Evolutionary conservation across 1,140 invertebrate genomes (phyloP).

Genomic region (Drosophila lacteicornis): DNA sequence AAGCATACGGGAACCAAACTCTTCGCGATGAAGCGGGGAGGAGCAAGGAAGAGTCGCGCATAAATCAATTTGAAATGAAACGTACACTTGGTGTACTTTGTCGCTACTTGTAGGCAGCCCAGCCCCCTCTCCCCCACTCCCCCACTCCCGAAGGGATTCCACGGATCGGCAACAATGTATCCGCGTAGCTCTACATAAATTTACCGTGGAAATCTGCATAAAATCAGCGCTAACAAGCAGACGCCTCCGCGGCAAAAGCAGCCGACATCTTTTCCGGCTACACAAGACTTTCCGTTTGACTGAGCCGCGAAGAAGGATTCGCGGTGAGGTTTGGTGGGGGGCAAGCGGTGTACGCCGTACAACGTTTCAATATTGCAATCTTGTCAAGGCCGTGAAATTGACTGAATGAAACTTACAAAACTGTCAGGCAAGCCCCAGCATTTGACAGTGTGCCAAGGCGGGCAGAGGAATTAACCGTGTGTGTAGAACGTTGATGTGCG

Average conservation of each 20-base stretch:
- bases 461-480: slow-evolving; percentile 42
- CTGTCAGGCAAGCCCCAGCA: slow-evolving; percentile 58
- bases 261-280: slow-evolving; percentile 70
- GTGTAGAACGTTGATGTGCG: slow-evolving; percentile 16
- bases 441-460: slow-evolving; percentile 44
- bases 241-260: slow-evolving; percentile 46
- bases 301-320: slow-evolving; percentile 12
- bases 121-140: not conserved
- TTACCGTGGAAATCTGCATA: slow-evolving; percentile 76
- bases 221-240: slow-evolving; percentile 79
- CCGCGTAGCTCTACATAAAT: slow-evolving; percentile 76
- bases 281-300: slow-evolving; percentile 57
- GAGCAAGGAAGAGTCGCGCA: slow-evolving; percentile 29
- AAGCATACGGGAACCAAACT: slow-evolving; percentile 45
- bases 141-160: slow-evolving; percentile 16
- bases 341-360: slow-evolving; percentile 6
- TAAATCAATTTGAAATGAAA: slow-evolving; percentile 83
- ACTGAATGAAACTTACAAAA: slow-evolving; percentile 64
- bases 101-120: slow-evolving; percentile 45
- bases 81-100: slow-evolving; percentile 73
- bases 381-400: slow-evolving; percentile 57
- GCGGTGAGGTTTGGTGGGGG: not conserved
- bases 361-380: slow-evolving; percentile 72
- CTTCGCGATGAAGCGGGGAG: not conserved
- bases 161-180: slow-evolving; percentile 65